Conservation (phyloP, 92 coral and sea anemone species). For the Metridium senile region DNA sequence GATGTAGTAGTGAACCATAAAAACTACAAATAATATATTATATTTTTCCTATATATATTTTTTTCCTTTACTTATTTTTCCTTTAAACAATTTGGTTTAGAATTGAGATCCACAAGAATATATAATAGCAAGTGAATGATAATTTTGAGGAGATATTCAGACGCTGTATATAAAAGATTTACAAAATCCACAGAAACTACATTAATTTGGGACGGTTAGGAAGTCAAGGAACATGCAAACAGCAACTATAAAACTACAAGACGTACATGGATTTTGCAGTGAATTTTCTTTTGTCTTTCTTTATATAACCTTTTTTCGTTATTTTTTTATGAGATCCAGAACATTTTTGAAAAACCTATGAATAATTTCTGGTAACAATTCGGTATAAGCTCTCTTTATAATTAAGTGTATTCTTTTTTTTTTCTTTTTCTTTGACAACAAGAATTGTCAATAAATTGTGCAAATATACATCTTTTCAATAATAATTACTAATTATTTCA, state of each 20-base stretch:
- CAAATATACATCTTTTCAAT: constrained; percentile 9
- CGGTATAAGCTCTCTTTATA: no score
- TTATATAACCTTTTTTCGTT: neutral
- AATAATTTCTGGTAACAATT: no score
- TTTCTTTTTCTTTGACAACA: neutral
- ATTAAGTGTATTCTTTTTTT: neutral
- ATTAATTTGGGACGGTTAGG: neutral
- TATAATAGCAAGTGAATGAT: neutral
- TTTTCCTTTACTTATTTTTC: no score
- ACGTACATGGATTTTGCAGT: neutral
- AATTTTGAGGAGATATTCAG: neutral
- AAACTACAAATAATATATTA: neutral
- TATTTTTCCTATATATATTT: no score
- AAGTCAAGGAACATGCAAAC: no score
- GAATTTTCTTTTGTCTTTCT: neutral
- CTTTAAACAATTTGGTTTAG: neutral
- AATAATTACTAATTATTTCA: neutral
- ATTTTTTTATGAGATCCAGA: neutral
- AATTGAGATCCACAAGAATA: neutral
- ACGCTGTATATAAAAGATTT: neutral
- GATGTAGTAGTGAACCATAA: neutral
- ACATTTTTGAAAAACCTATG: constrained; percentile 3
- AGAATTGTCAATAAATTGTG: constrained; percentile 16
- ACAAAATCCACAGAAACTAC: neutral
- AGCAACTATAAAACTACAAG: neutral